Base-by-base conservation (phyloP, 2,888 invertebrate species). In the Leucoma salicis region DNA sequence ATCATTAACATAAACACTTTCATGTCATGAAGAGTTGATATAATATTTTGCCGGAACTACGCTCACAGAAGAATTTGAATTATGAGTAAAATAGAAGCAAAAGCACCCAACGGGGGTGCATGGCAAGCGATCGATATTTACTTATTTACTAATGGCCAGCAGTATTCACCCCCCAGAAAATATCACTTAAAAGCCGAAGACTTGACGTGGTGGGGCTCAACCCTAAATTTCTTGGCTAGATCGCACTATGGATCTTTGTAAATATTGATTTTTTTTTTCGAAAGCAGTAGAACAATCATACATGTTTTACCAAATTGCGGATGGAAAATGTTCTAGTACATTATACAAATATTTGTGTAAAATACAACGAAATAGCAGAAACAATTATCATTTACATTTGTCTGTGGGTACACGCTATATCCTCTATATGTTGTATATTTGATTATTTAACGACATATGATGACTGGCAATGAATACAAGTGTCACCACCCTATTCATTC, bases 61-160 rank as follows among this genome's bases (percentile, higher is more conserved):
- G 6, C 8, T 21, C 21, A 21, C 21, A 21, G 21, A 21, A 8
- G 1, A 16, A 21, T 21, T 21, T 15, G 6, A 18, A 46, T 14
- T 12, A 61, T 62, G 60, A 53, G 49, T 39, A n/a, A 12, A 11
- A 16, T 35, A 7, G 51, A 45, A 34, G 57, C 66, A 2, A 71
- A 62, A 54, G 35, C 53, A 10, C 70, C 70, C 1, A 50, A 10
- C 40, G 42, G 1, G 36, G 1, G 10, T 10, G 39, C 63, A 16
- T 75, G 71, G 73, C 47, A 63, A 10, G 53, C 66, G 1, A 65
- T 86, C 14, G 82, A 87, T 40, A 84, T 88, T 47, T 87, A 59
- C 49, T 27, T 88, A 7, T 88, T 87, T 50, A 67, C 76, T 0
- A 87, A 87, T 36, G 87, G 87, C 0, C 82, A 87, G 40, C 55